Conservation (phyloP, 2,113 vertebrate species). For the Entelurus aequoreus region DNA sequence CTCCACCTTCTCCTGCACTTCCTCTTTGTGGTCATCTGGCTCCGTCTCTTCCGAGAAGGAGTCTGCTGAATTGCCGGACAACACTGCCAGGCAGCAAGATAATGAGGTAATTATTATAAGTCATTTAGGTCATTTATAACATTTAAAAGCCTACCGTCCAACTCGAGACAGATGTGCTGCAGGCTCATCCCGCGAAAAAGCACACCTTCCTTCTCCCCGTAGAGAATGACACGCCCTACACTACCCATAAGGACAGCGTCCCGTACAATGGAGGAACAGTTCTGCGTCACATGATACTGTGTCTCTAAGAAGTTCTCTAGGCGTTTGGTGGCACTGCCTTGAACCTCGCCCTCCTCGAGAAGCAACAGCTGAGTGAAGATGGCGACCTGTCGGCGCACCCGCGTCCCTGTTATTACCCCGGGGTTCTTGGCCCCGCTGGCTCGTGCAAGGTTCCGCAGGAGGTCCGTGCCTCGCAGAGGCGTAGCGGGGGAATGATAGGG, state of each 20-base stretch:
- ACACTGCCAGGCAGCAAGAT: slow-evolving; percentile 47
- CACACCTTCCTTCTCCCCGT: slow-evolving; percentile 72
- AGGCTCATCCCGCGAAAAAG: slow-evolving; percentile 76
- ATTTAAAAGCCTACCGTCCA: slow-evolving; percentile 65
- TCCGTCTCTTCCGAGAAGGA: slow-evolving; percentile 72
- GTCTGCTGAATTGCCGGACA: slow-evolving; percentile 73
- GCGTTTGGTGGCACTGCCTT: slow-evolving; percentile 45
- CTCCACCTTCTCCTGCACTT: slow-evolving; percentile 52
- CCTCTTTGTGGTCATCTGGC: slow-evolving; percentile 56
- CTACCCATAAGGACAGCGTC: slow-evolving; percentile 72
- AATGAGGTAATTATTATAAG: background rate
- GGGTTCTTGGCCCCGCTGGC: slow-evolving; percentile 71
- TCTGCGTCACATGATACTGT: slow-evolving; percentile 75
- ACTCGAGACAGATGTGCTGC: slow-evolving; percentile 76
- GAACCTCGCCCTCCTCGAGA: slow-evolving; percentile 66
- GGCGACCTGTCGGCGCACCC: slow-evolving; percentile 70
- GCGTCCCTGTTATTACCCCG: slow-evolving; percentile 57
- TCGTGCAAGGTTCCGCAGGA: slow-evolving; percentile 71
- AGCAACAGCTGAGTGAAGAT: slow-evolving; percentile 74
- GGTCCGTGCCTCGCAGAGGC: slow-evolving; percentile 71
- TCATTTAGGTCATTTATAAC: background rate
- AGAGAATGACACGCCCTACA: slow-evolving; percentile 73
- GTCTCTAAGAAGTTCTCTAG: slow-evolving; percentile 72
- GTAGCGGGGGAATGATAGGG: slow-evolving; percentile 76
- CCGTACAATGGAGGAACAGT: slow-evolving; percentile 63